Evolutionary conservation across 2,797 vertebrate genomes (phyloP), one percentile per base, ranked within the genome.

Genomic region (Cephalopachus bancanus): DNA sequence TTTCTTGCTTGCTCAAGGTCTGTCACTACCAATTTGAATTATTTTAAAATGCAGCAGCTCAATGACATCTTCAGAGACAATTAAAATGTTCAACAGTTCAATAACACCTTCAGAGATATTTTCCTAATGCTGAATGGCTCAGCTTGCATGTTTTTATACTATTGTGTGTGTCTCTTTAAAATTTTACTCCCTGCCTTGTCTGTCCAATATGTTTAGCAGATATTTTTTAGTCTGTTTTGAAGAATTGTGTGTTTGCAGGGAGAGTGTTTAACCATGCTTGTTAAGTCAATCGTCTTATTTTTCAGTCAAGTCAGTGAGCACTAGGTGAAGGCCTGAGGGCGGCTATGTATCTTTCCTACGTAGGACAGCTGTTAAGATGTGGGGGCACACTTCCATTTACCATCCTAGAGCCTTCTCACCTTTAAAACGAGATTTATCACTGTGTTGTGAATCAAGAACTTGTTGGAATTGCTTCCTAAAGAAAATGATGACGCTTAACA

Each of bases 11-110:
- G 3, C 60, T 94, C 71, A 96, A 91, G 78, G 60, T 96, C 74
- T 91, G 6, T 94, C 28, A 33, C 95, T 93, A 88, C 44, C 71
- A 67, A 72, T 16, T 86, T 93, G 94, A 89, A 85, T 96, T 94
- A 79, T 81, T 92, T 95, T 89, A 30, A 91, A 92, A 95, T 83
- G 53, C 44, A 74, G 30, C 60, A 53, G 37, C 76, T 85, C 67
- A 74, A 1, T 55, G 26, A 30, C 26, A 55, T 93, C 74, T 64
- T 90, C 26, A 55, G 78, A 94, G 62, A 83, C 72, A 64, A 15
- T 94, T 64, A 92, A 60, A 83, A 55, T 83, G 33, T 59, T 44
- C 44, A 44, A 37, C 2, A 0, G 33, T 71, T 22, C 33, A 71
- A 12, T 71, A 78, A 44, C 30, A 69, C 91, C 78, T 62, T 91